phyloP scores from a whole-genome alignment of 2,797 vertebrate species.

The Onychomys leucogaster region DNA sequence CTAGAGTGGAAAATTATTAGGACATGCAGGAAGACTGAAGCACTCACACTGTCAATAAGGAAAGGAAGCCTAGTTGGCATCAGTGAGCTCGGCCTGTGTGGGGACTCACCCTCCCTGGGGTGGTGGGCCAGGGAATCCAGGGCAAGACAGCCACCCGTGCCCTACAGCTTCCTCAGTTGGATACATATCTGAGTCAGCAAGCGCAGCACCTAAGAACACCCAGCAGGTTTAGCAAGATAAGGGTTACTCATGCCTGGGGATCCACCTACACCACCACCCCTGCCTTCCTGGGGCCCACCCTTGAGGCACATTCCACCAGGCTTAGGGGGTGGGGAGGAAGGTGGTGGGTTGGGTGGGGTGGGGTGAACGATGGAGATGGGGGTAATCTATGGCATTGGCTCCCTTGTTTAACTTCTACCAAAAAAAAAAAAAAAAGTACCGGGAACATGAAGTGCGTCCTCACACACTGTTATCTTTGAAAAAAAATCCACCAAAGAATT shows the following conservation, averaged over 20 bases:
- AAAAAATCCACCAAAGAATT: constrained; percentile 19
- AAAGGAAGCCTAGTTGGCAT: neutral
- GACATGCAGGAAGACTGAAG: neutral
- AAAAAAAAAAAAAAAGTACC: neutral
- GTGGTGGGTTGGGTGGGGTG: neutral
- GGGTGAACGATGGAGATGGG: too few relatives aligned
- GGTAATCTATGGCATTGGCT: neutral
- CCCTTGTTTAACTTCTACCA: neutral
- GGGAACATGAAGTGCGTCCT: neutral
- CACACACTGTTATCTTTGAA: neutral
- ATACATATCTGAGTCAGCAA: neutral
- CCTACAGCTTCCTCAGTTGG: neutral
- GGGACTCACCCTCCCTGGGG: neutral
- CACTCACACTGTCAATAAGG: accelerated
- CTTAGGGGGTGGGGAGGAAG: neutral
- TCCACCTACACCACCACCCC: neutral
- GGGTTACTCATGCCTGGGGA: neutral
- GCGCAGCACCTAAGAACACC: neutral
- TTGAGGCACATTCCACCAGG: neutral
- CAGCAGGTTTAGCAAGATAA: neutral
- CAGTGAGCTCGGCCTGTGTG: neutral
- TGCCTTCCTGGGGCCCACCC: neutral
- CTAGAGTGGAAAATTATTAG: neutral
- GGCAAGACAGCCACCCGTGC: neutral
- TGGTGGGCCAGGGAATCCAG: neutral